Evolutionary conservation across 2,888 invertebrate species (phyloP).

Genomic region (Monopis laevigella): DNA sequence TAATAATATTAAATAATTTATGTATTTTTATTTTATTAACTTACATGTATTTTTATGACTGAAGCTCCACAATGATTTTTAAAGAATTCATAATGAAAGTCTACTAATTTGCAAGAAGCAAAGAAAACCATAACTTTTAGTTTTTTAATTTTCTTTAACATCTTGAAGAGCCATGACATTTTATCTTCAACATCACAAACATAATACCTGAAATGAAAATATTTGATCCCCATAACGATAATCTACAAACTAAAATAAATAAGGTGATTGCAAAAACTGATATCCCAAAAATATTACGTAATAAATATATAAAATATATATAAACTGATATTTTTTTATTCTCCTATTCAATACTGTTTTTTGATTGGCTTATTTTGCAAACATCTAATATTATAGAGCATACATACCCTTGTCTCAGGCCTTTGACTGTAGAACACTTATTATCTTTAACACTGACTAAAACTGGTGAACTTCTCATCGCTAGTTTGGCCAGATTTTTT

Average conservation of each 20-base stretch:
- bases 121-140: constrained; percentile 97
- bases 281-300: too few relatives aligned
- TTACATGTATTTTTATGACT: constrained; percentile 93
- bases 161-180: constrained; percentile 90
- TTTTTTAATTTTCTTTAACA: constrained; percentile 91
- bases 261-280: too few relatives aligned
- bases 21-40: too few relatives aligned
- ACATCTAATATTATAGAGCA: neutral
- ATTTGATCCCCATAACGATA: too few relatives aligned
- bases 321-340: too few relatives aligned
- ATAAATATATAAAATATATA: too few relatives aligned
- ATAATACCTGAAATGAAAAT: constrained; percentile 72
- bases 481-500: constrained; percentile 85
- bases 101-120: constrained; percentile 96
- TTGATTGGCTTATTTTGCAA: too few relatives aligned
- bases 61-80: constrained; percentile 90
- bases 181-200: constrained; percentile 93
- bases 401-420: constrained; percentile 76
- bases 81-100: constrained; percentile 92
- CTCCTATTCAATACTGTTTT: too few relatives aligned
- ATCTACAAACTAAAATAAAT: too few relatives aligned
- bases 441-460: constrained; percentile 87
- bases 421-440: constrained; percentile 78
- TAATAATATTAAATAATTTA: too few relatives aligned
- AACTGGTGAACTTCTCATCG: constrained; percentile 88